Evolutionary conservation across 2,888 invertebrate species (phyloP).

Genomic region (Drosophila recens): DNA sequence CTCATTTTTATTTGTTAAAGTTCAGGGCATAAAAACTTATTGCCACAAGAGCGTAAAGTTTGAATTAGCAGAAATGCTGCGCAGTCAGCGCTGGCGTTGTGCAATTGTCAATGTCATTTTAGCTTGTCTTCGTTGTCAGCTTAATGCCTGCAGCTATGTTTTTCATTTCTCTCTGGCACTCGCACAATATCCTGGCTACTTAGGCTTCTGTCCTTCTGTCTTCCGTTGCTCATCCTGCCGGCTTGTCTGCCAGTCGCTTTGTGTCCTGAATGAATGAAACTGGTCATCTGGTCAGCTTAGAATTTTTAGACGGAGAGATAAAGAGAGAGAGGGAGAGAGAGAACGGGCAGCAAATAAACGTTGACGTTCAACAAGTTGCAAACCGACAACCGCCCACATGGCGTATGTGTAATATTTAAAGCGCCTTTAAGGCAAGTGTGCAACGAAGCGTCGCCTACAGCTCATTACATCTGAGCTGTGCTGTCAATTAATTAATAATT

Average conservation of each 20-base stretch:
- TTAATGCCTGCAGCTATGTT: constrained; percentile 62
- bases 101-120: constrained; percentile 54
- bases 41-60: constrained; percentile 65
- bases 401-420: constrained; percentile 57
- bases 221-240: background rate
- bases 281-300: constrained; percentile 57
- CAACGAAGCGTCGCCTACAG: constrained; percentile 48
- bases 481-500: constrained; percentile 51
- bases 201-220: constrained; percentile 25
- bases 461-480: constrained; percentile 73
- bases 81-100: constrained; percentile 28
- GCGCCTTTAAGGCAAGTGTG: constrained; percentile 45
- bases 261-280: constrained; percentile 5
- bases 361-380: constrained; percentile 67
- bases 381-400: constrained; percentile 25
- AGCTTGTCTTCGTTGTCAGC: constrained; percentile 61
- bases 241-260: constrained; percentile 13
- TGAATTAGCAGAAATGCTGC: constrained; percentile 42
- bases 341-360: constrained; percentile 37
- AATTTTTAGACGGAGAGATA: background rate
- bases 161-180: constrained; percentile 59
- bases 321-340: background rate
- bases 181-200: constrained; percentile 60
- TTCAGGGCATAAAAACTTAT: constrained; percentile 27
- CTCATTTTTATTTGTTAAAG: background rate